These are phyloP conservation scores for Rhagologus leucostigma DNA, from an alignment of 2,113 vertebrate species.

Conservation along the genomic window DNA sequence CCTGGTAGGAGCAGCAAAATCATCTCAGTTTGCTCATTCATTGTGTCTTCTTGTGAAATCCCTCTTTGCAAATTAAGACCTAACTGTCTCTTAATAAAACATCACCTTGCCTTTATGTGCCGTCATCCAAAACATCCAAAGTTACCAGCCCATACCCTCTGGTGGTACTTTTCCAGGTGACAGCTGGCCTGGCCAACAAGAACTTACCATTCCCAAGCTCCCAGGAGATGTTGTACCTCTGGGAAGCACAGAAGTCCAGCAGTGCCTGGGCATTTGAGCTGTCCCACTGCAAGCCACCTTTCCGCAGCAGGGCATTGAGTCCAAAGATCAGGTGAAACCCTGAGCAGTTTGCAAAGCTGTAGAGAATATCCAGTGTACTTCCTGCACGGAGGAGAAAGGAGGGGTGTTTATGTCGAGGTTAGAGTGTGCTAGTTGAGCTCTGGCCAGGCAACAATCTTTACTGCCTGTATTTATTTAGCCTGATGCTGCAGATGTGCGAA, in stretches of 20 bases:
- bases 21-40: not conserved
- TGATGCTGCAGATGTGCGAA: not conserved
- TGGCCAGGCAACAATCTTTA: not conserved
- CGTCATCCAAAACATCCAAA: not conserved
- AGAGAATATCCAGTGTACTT: slow-evolving; percentile 82
- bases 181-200: fast-evolving
- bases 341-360: slow-evolving; percentile 83
- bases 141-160: not conserved
- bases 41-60: not conserved
- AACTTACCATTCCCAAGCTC: slow-evolving; percentile 91
- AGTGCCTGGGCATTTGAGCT: slow-evolving; percentile 81
- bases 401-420: not conserved
- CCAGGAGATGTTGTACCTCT: slow-evolving; percentile 84
- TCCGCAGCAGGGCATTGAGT: slow-evolving; percentile 88
- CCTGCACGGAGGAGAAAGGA: slow-evolving; percentile 58
- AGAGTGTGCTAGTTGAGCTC: fast-evolving
- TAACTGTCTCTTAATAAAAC: not conserved
- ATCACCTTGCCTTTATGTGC: not conserved
- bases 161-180: not conserved
- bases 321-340: slow-evolving; percentile 90
- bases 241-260: slow-evolving; percentile 81
- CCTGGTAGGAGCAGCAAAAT: not conserved
- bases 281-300: slow-evolving; percentile 78
- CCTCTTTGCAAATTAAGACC: not conserved
- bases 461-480: not conserved